Evolutionary conservation across 2,797 vertebrate species (phyloP).

Genomic region (Philypnodon macrostomus): DNA sequence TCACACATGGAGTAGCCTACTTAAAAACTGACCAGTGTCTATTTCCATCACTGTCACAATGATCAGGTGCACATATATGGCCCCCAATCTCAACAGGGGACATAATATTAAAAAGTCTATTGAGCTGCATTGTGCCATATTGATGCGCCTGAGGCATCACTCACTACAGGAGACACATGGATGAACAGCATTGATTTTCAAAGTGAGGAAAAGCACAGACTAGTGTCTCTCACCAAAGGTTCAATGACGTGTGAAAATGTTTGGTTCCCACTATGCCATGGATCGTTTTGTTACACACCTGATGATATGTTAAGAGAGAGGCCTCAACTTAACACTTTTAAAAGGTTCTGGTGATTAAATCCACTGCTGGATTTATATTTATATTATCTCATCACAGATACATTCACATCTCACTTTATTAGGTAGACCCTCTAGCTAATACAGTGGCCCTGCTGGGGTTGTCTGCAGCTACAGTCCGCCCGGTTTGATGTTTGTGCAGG

Average conservation of each 20-base stretch:
- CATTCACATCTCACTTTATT: no score
- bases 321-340: conserved; percentile 12
- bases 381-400: no score
- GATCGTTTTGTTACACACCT: conserved; percentile 59
- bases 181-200: conserved; percentile 70
- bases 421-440: no score
- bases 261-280: conserved; percentile 44
- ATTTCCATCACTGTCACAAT: background rate
- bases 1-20: conserved; percentile 24
- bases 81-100: conserved; percentile 18
- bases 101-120: conserved; percentile 32
- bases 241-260: conserved; percentile 70
- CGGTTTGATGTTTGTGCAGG: no score
- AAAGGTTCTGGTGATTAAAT: background rate
- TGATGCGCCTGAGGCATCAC: conserved; percentile 50
- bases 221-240: conserved; percentile 57
- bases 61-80: conserved; percentile 3
- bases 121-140: conserved; percentile 33
- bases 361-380: no score
- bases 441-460: no score
- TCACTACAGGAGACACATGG: conserved; percentile 42
- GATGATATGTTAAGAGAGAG: conserved; percentile 43
- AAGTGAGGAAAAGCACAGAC: conserved; percentile 55
- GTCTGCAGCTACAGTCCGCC: no score
- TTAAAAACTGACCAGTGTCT: background rate